Base-by-base conservation (phyloP, 2,113 vertebrate genomes). In the Reinhardtius hippoglossoides region DNA sequence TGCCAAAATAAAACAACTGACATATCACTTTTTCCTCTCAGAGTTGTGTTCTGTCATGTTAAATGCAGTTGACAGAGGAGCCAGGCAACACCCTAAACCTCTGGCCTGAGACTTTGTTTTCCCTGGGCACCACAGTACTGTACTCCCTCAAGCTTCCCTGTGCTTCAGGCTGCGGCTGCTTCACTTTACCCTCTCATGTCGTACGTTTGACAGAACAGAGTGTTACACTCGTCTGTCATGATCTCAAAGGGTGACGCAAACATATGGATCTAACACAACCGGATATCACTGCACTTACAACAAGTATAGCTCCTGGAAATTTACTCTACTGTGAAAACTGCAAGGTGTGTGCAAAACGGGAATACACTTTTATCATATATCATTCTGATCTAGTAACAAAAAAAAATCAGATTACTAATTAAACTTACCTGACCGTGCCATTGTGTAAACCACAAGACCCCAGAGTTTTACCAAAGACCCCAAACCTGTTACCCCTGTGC, bases 41-140 rank as follows among this genome's bases (percentile, higher is more conserved):
- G 86, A 90, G 90, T 92, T 94, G 91, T 85, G 87, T 92, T 92
- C 79, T 93, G 87, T 94, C 91, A 93, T 84, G 74, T 87, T 93
- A 93, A 94, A 91, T 84, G 83, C 65, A 93, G 85, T 87, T 93
- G 93, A 95, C 94, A 94, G 91, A 86, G 27, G 57, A 74, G 90
- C 83, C 89, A 82, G 92, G 87, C 90, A 91, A 94, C 92, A 92
- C 91, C 92, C 93, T 89, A 92, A 94, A 93, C 88, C 88, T 93
- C 87, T 90, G 89, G 89, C 79, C 85, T 77, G 78, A 88, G 83
- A 91, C 85, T 90, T 86, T 92, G 88, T 91, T 92, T 91, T 88
- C 88, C 86, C 87, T 85, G 74, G 78, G 89, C 87, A 87, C 88
- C 82, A 80, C 79, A 77, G 77, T 52, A 61, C 84, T 75, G 74